Base-by-base conservation (phyloP, 2,888 invertebrate species). In the Drosophila neotestacea region DNA sequence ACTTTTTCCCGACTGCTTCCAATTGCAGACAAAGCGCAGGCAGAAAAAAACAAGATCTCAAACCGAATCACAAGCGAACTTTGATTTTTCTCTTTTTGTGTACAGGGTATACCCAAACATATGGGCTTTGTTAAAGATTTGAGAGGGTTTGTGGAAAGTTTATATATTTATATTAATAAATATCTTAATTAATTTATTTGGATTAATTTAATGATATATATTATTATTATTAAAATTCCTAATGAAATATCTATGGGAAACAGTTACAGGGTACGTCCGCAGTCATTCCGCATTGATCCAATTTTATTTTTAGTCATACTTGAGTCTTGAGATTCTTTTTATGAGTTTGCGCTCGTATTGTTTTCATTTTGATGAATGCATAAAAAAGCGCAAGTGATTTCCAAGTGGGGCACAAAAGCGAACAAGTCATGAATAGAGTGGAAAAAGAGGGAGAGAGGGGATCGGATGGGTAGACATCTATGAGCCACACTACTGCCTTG, bases 321-420 rank as follows among this genome's bases (percentile, higher is more conserved):
- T 27, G 27, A 10, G 46, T 27, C 55, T 41, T 70, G 56, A 44
- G 59, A 71, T 62, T 78, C 61, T 62, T 61, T 60, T 65, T 73
- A 76, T 73, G 73, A 70, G 36, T 71, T 74, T 79, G 66, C 75
- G 62, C 54, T 72, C 64, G 72, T 69, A 76, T 75, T 78, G 79
- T 73, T 78, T 79, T 69, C 73, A 51, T 73, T 79, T 78, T 72
- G 68, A 76, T 78, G 77, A 79, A 76, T 76, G 63, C 76, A 68
- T 70, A 51, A 62, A 77, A 79, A 79, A 80, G 79, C 77, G 81
- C 81, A 79, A 79, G 81, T 79, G 79, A 77, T 80, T 79, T 66
- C 39, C 63, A 68, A 63, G 68, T 65, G 59, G 44, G 30, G 39
- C 76, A 48, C 36, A 44, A 54, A 66, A 38, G 47, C 38, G 55